These are phyloP conservation scores for Cichlasoma orientale DNA, from an alignment of 2,797 vertebrate genomes.

Conservation along the genomic window DNA sequence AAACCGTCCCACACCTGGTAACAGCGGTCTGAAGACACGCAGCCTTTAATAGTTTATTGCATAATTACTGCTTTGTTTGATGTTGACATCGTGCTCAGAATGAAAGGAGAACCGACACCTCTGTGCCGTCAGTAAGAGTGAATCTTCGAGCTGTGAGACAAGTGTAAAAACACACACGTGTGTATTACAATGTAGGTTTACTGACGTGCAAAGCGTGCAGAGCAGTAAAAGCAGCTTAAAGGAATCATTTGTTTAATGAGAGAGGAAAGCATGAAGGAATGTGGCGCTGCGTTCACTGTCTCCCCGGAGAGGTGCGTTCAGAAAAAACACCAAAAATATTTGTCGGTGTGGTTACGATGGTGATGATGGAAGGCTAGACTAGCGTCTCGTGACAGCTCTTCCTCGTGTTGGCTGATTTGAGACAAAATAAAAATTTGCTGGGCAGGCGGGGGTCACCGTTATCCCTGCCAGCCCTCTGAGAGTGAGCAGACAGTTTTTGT, in stretches of 20 bases:
- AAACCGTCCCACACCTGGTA: conserved; percentile 35
- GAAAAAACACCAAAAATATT: conserved; percentile 29
- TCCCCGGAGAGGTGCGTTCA: conserved; percentile 22
- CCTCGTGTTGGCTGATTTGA: conserved; percentile 54
- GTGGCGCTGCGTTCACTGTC: neutral
- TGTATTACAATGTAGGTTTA: conserved; percentile 29
- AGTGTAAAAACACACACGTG: conserved; percentile 11
- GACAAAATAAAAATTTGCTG: conserved; percentile 54
- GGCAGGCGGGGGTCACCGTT: neutral
- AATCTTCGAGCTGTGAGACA: neutral
- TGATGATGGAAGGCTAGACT: conserved; percentile 13
- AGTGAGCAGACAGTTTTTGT: neutral
- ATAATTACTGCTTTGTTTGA: conserved; percentile 57
- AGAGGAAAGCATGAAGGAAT: conserved; percentile 44
- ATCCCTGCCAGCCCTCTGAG: neutral
- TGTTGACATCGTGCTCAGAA: conserved; percentile 20
- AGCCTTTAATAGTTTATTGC: conserved; percentile 32
- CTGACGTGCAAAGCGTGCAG: conserved; percentile 17
- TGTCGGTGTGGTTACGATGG: conserved; percentile 42
- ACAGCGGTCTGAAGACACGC: conserved; percentile 7
- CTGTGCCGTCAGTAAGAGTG: neutral
- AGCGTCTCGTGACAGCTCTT: conserved; percentile 34
- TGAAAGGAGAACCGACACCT: conserved; percentile 18
- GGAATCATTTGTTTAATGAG: conserved; percentile 46
- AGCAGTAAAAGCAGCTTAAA: conserved; percentile 25